Conservation (phyloP, 2,888 invertebrate genomes). For the Brachyptera risi region DNA sequence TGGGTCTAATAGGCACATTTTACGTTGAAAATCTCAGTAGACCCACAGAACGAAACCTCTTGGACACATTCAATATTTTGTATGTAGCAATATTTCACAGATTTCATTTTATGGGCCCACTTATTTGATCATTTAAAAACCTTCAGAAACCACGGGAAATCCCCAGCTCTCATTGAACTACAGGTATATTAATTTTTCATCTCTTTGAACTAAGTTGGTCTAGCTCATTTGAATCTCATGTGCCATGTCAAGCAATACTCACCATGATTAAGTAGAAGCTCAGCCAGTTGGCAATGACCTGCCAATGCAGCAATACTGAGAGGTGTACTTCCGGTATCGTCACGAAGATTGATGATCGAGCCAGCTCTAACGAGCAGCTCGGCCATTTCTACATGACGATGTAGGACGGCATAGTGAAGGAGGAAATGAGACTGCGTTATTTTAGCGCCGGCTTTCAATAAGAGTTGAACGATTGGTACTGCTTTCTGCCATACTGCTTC, state of each 20-base stretch:
- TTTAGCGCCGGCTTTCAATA: constrained; percentile 62
- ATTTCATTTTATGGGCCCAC: no score
- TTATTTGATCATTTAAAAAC: no score
- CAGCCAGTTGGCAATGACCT: constrained; percentile 50
- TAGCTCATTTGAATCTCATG: not conserved
- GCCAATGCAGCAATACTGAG: constrained; percentile 56
- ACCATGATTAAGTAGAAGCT: constrained; percentile 55
- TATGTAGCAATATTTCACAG: no score
- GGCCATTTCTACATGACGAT: constrained; percentile 57
- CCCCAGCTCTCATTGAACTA: no score
- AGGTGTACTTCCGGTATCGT: constrained; percentile 65
- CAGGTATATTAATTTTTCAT: no score
- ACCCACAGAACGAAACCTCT: no score
- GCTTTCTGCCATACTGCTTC: constrained; percentile 66
- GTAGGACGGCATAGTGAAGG: constrained; percentile 62
- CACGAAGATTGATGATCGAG: constrained; percentile 57
- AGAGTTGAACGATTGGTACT: constrained; percentile 52
- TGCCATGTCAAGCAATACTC: no score
- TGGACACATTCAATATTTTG: no score
- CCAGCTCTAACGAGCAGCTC: constrained; percentile 54
- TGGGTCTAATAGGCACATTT: no score
- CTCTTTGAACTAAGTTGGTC: no score
- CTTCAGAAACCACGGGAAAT: no score
- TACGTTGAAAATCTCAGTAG: no score
- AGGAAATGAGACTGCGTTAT: constrained; percentile 66